Base-by-base conservation (phyloP, 2,797 vertebrate species). In the Agapornis canus region DNA sequence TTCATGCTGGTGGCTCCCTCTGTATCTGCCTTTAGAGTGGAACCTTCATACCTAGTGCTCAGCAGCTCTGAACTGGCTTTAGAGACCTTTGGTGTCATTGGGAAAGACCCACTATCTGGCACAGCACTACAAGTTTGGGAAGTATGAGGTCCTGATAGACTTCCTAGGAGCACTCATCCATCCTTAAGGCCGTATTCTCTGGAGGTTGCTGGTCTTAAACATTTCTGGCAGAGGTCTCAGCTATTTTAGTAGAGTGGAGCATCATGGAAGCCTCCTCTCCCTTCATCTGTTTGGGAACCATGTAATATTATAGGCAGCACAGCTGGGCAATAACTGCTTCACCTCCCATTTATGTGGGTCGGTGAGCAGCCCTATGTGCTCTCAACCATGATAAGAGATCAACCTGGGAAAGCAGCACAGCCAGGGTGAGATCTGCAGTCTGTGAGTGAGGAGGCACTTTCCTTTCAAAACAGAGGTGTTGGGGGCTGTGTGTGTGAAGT, bases 281-380 rank as follows among this genome's bases (percentile, higher is more conserved):
- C 25, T 70, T 40, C 22, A 31, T 51, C 31, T 82, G 0, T 54
- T 17, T 54, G 59, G 59, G 71, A 92, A 0, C 59, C 32, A 2
- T 0, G 2, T 26, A 49, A 37, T 25, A 1, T 5, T 56, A 11
- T 4, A 64, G 52, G 26, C 0, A 0, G 39, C 19, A 26, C 12
- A 3, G 0, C 14, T 57, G 18, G 65, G 35, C 77, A 27, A 4
- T 32, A 59, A 47, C 43, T 4, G 0, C 23, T 59, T 45, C 42
- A 54, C 17, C n/a, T 42, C 49, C 52, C 0, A 0, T 47, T 21
- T 10, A 5, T 0, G 0, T 5, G n/a, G 71, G 31, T 69, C 31
- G 35, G 29, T 1, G 5, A 71, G 35, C 56, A 69, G 64, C 23
- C 42, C 76, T 5, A 2, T 1, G 1, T 45, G 47, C 66, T 70